Base-by-base conservation (phyloP, 1,140 invertebrate species). In the Carcinoscorpius rotundicauda region DNA sequence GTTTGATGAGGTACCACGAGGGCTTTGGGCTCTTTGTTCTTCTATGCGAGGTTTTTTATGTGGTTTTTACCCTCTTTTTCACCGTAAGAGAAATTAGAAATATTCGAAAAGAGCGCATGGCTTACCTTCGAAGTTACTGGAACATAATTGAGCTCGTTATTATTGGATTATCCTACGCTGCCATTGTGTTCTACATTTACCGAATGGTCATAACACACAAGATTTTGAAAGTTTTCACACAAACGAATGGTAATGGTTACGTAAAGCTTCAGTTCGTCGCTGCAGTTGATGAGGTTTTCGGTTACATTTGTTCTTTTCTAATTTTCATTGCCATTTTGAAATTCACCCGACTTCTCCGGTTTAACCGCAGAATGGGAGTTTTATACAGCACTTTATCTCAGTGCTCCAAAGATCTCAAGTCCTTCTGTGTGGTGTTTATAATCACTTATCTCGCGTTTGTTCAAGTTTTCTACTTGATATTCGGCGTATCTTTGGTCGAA, bases 311-410 rank as follows among this genome's bases (percentile, higher is more conserved):
- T 61, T 75, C 75, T 5, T 73, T 75, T 63, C 75, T 80, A 3
- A 78, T 80, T 10, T 81, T 81, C 68, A 70, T 80, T 11, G 75
- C 77, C 49, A 81, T 79, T n/a, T 70, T 81, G 60, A 80, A 81
- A 69, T 80, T 81, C 69, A 75, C 80, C 52, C 79, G 80, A 68
- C 71, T 81, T 9, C 72, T 81, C 50, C 74, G 79, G 68, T 81
- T 81, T 69, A 81, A 81, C 55, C 73, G 73, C 51, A 63, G 71
- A 52, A 75, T 75, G 73, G 74, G 73, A 5, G 66, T 76, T 10
- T 67, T 78, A 2, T 75, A 74, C 49, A 68, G 71, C 29, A 78
- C 77, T 0, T 66, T 78, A 11, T 56, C 66, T 6, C 68, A 73
- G 60, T 77, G 76, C 58, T 78, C 76, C 62, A 75, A 76, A 61